These are phyloP conservation scores for Atopsyche davidsoni DNA, from an alignment of 1,140 invertebrate genomes.

Conservation along the genomic window DNA sequence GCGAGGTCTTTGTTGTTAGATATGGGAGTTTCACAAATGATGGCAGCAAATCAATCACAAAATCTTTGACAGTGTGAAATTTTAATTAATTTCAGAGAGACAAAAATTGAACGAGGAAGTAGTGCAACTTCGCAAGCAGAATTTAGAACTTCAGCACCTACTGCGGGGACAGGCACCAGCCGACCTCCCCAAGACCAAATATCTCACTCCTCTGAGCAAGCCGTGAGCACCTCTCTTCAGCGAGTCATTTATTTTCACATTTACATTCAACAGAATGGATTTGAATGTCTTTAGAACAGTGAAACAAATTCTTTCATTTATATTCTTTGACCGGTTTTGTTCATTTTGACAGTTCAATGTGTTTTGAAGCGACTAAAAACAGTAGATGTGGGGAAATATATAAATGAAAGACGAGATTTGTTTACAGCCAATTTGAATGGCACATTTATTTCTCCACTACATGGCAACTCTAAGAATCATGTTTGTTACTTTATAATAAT, in stretches of 20 bases:
- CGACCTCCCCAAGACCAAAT: slow-evolving; percentile 21
- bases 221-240: no score
- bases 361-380: no score
- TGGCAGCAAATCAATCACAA: background rate
- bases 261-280: no score
- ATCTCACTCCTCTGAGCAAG: slow-evolving; percentile 21
- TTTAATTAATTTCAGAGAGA: slow-evolving; percentile 36
- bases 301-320: no score
- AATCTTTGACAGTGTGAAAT: no score
- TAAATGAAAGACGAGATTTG: slow-evolving; percentile 24
- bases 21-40: no score
- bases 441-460: slow-evolving; percentile 54
- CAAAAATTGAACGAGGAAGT: slow-evolving; percentile 40
- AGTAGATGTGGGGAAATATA: background rate
- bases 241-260: no score
- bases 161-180: slow-evolving; percentile 29
- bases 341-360: no score
- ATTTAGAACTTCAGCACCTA: slow-evolving; percentile 43
- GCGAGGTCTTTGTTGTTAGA: no score
- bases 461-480: slow-evolving; percentile 53
- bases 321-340: no score
- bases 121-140: slow-evolving; percentile 40
- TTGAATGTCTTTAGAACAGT: no score
- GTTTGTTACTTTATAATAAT: slow-evolving; percentile 35
- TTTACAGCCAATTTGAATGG: slow-evolving; percentile 52